Evolutionary conservation across 1,140 invertebrate species (phyloP), one percentile per base, ranked within the genome.

Genomic region (Tetramorium simillimum): DNA sequence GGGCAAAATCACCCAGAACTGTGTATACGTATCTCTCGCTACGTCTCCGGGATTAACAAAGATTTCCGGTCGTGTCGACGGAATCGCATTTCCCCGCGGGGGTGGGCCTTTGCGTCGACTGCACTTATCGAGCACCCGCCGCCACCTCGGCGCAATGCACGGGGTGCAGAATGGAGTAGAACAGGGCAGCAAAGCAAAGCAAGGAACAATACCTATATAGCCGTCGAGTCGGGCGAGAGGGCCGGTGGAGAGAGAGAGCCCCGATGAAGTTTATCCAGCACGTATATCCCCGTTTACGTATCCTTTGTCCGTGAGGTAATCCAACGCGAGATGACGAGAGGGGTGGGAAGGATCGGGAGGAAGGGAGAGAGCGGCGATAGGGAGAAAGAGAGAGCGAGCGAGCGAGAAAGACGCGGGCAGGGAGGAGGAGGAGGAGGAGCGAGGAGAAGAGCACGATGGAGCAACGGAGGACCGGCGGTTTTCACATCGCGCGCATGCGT

Each of bases 271-370:
- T 73, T 82, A 82, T 88, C 85, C 87, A 70, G 58, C 73, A 53
- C 69, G 72, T 86, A 86, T 88, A 88, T 88, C 75, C 84, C 76
- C 72, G 77, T 87, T 87, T 86, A 91, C 85, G 88, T 89, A 91
- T 90, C 85, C 89, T 87, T 89, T 90, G 87, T 88, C 86, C 87
- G 63, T 80, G 82, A 69, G 85, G 81, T 90, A 92, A 90, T 92
- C 89, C 89, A 81, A 76, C 76, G 85, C 77, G 86, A 75, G 85
- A 80, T 40, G 65, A 16, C 62, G 51, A 46, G 46, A 18, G 18
- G 53, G 51, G 24, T 14, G 40, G 43, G n/a, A 62, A 70, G 24
- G 24, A n/a, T 10, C 33, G 53, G 24, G 58, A 37, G 69, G 28
- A n/a, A 60, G 76, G 53, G 72, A 69, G 56, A 80, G 43, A 70